Evolutionary conservation across 2,113 vertebrate species (phyloP), one percentile per base, ranked within the genome.

Genomic region (Dendropsophus ebraccatus): DNA sequence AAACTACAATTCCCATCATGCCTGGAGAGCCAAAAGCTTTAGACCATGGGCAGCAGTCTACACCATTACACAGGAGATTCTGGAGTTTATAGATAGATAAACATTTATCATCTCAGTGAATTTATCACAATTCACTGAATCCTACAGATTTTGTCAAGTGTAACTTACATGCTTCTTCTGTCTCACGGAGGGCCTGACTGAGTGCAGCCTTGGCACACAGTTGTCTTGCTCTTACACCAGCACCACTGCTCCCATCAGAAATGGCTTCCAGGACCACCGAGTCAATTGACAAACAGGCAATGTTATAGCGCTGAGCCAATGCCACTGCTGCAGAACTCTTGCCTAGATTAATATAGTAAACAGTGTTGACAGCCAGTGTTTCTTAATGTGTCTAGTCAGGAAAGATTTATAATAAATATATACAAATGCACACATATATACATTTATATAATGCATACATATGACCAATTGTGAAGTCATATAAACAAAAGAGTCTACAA

Each of bases 261-360:
- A 96, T 86, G n/a, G 94, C 94, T 58, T 97, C 94, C 82, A 92
- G 88, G 32, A 99, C 91, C 47, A 96, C 82, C 0, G 91, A 37
- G 17, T 99, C 95, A 0, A 99, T 86, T 84, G 76, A 94, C 81
- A 99, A 81, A 88, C 91, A 94, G 1, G 90, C 91, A 0, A 91
- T 92, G 0, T 81, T 90, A 0, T 97, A 99, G 86, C 93, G 88
- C 58, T 45, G 90, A 2, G 95, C 95, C 67, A 98, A 83, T 70
- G 77, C 88, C 0, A 88, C 81, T 0, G 96, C 93, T 0, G 89
- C 88, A 0, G 72, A 76, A 0, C 94, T 94, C 88, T 95, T 97
- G 45, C 92, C 97, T 99, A 19, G n/a, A 56, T 52, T 72, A 35
- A 69, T 1, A 25, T 19, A 65, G 60, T 25, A 65, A 65, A 30